Evolutionary conservation across 2,888 invertebrate genomes (phyloP).

Genomic region (Mesodorylaimus sp.): DNA sequence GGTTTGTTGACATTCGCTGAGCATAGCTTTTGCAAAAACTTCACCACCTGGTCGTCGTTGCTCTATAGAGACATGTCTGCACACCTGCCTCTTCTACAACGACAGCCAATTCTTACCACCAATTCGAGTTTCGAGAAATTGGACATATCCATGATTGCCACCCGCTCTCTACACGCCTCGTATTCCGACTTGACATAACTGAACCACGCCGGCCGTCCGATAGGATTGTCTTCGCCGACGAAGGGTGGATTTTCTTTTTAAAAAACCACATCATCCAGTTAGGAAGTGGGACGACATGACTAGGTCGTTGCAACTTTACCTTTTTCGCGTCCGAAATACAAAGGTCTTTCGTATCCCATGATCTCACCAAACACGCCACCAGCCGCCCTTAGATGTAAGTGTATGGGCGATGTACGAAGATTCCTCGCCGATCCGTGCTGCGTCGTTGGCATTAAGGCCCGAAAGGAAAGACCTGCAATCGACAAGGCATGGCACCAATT

Average conservation of each 20-base stretch:
- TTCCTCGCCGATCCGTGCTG: slow-evolving; percentile 55
- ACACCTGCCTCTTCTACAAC: background rate
- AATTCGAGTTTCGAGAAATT: slow-evolving; percentile 89
- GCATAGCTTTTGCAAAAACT: slow-evolving; percentile 72
- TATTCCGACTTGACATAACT: slow-evolving; percentile 70
- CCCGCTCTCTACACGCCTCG: slow-evolving; percentile 71
- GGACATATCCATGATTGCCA: slow-evolving; percentile 85
- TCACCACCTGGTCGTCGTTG: slow-evolving; percentile 65
- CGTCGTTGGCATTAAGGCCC: slow-evolving; percentile 48
- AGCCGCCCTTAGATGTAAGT: slow-evolving; percentile 66
- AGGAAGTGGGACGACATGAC: too few species aligned
- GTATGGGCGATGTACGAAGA: slow-evolving; percentile 79
- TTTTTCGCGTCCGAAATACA: slow-evolving; percentile 54
- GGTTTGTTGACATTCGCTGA: slow-evolving; percentile 89
- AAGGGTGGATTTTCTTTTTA: background rate
- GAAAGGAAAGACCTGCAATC: background rate
- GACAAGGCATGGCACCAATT: background rate
- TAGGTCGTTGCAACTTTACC: background rate
- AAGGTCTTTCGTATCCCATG: slow-evolving; percentile 90
- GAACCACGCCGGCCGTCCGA: slow-evolving; percentile 83
- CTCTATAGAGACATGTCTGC: slow-evolving; percentile 29
- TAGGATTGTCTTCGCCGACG: slow-evolving; percentile 60
- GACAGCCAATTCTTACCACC: slow-evolving; percentile 44
- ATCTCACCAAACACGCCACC: slow-evolving; percentile 90
- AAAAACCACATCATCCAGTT: background rate